phyloP scores from a whole-genome alignment of 2,797 vertebrate genomes.

The Pyrrhura leucotis region DNA sequence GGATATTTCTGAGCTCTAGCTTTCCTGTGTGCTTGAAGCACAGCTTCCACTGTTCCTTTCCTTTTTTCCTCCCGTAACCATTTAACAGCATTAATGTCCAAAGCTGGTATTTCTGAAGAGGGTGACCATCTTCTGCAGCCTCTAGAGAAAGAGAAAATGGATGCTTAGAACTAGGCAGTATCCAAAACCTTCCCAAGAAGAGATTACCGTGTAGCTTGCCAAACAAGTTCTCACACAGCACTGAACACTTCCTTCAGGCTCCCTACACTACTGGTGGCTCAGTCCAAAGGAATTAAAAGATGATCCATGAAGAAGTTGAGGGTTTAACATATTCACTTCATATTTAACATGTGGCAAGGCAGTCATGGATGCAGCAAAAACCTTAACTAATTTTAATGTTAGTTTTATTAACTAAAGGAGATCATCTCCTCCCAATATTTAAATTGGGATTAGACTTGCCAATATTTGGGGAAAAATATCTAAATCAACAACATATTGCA shows the following conservation, averaged over 20 bases:
- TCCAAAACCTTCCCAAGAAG: neutral
- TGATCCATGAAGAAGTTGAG: neutral
- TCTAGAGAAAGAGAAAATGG: constrained; percentile 26
- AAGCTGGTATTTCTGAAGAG: neutral
- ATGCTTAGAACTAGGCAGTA: neutral
- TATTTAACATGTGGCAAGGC: neutral
- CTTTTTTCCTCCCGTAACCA: neutral
- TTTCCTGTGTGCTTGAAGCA: neutral
- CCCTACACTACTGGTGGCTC: neutral
- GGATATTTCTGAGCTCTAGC: neutral
- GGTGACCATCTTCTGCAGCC: neutral
- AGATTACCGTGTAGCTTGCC: neutral
- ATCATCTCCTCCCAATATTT: neutral
- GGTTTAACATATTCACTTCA: neutral
- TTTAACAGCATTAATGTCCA: neutral
- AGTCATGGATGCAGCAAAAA: neutral
- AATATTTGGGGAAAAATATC: neutral
- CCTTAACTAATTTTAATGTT: neutral
- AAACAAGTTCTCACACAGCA: neutral
- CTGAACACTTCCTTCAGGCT: constrained; percentile 4
- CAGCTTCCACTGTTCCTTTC: neutral
- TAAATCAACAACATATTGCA: neutral
- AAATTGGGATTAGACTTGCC: neutral
- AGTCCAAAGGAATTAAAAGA: neutral
- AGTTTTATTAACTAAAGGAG: neutral